Base-by-base conservation (phyloP, 1,140 invertebrate genomes). In the Bombus vancouverensis region DNA sequence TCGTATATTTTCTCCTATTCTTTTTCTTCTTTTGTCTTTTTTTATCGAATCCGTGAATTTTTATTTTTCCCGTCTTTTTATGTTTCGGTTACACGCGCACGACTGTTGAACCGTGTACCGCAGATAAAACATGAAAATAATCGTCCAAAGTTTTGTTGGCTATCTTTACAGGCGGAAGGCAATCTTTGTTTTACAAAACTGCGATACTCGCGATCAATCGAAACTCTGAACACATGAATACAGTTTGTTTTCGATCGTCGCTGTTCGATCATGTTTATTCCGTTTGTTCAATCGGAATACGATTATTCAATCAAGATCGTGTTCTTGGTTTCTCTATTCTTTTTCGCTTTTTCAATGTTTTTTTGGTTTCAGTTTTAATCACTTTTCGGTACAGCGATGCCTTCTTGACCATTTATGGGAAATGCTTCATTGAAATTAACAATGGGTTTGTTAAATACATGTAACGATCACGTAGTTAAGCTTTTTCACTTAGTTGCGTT, bases 111-210 rank as follows among this genome's bases (percentile, higher is more conserved):
- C 25, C 12, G 12, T 28, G n/a, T 3, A 42, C 6, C 18, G 5
- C 5, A 59, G 53, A 53, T 74, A 76, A 76, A 25, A 13, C 15
- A 13, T 32, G 15, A 28, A 75, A 57, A 59, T 59, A 75, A 75
- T 34, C 15, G 32, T 18, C 3, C 9, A 9, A 8, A 57, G 32
- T 57, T 28, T 25, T 18, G 47, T 37, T 25, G 1, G 47, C 53
- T 76, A 76, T 76, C 39, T 76, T 39, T 59, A 37, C 47, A 25
- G 39, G 10, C 53, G 74, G 74, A 76, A 76, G 53, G 34, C 74
- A 25, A 37, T 59, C 34, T 39, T 76, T 39, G 74, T 39, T 57
- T 59, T 32, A 37, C 53, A 37, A 59, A 76, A 76, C 37, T 18
- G 25, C 2, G 70, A 72, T n/a, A 72, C 10, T 28, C n/a, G 15